Base-by-base conservation (phyloP, 2,113 vertebrate species). In the Oplegnathus fasciatus region DNA sequence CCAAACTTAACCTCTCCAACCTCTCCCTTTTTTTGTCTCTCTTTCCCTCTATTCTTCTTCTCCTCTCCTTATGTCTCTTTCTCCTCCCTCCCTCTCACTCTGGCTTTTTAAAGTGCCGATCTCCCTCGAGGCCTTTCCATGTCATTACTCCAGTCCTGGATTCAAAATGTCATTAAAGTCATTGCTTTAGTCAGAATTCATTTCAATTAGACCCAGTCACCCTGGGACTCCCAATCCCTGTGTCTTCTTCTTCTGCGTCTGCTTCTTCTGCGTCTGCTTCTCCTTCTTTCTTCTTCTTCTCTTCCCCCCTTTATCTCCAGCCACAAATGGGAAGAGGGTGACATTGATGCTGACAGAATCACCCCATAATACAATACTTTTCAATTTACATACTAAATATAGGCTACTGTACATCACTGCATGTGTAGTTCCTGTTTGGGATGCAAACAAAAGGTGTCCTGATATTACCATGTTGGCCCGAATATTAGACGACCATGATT, bases 101-200 rank as follows among this genome's bases (percentile, higher is more conserved):
- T 0, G 5, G 67, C 75, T 93, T 86, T 89, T 89, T 88, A 86
- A 92, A 92, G 90, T 82, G 86, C 40, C 64, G 1, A 42, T 68
- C 72, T 90, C 91, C 88, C 88, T 48, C 37, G 30, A 44, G 89
- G 82, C 40, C 73, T 81, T 58, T 91, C 88, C 42, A 82, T 93
- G 91, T 93, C 93, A 93, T 93, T 92, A 92, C 89, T 91, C 54
- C 88, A 93, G 91, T 94, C 88, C 89, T 83, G 89, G 85, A 89
- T 93, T 93, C 89, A 65, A 93, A 92, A 94, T 92, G 92, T 92
- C 92, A 93, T 94, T 92, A 92, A 87, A 92, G 88, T 90, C 91
- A 75, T 87, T 88, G 88, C 91, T 93, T 94, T 92, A 93, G 90
- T 91, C 92, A 86, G 92, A 90, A 93, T 91, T 93, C 67, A 93